Base-by-base conservation (phyloP, 2,797 vertebrate genomes). In the Chelon labrosus region DNA sequence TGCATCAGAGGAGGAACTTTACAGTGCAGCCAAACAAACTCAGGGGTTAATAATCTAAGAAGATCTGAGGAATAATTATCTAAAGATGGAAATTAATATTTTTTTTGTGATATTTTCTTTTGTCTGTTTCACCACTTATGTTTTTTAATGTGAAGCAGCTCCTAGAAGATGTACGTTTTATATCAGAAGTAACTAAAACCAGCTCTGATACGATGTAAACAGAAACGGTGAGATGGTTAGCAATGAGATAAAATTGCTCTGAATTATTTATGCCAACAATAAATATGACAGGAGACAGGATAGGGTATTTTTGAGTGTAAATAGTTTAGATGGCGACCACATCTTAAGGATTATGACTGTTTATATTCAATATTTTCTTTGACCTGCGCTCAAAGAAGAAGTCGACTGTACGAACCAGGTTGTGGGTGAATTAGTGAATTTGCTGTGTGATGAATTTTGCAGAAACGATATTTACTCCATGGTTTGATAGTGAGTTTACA, bases 291-390 rank as follows among this genome's bases (percentile, higher is more conserved):
- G 39, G 3, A 19, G 3, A 49, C 8, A 3, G 19, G 46, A 16
- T 10, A 10, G 19, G 46, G 46, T 10, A 10, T 10, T 10, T 31
- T 13, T 31, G 5, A 49, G 13, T 38, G 65, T 37, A 38, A 57
- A 57, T 67, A 9, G 1, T 14, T 13, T 9, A 17, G 37, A 42
- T 19, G 8, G 1, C 10, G 13, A 20, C 14, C 20, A 13, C 20
- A 49, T 22, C 19, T 55, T 37, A 65, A 77, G 41, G 52, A 70
- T 71, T 8, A 31, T 0, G 55, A 41, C n/a, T 39, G 61, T 54
- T 14, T 5, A 5, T 61, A 1, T 37, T 35, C 4, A 10, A 35
- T 53, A 0, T 42, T 68, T 59, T 20, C 13, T 70, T 51, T 31
- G 35, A 9, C 16, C 0, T 39, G 17, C 56, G 67, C 7, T 53